These are phyloP conservation scores for Dascillus cervinus DNA, from an alignment of 2,888 invertebrate genomes.

Conservation along the genomic window DNA sequence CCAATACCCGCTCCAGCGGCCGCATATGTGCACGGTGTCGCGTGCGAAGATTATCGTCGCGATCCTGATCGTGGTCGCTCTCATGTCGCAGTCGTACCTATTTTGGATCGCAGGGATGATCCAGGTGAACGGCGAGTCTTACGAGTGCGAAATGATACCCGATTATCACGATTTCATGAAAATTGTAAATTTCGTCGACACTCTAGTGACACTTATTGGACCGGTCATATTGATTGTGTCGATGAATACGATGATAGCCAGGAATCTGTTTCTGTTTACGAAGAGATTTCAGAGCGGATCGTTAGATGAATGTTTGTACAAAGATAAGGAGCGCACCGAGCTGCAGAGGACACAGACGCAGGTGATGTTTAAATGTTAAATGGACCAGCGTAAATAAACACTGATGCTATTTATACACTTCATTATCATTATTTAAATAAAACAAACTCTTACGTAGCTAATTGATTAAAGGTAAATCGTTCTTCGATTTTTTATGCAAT, in stretches of 20 bases:
- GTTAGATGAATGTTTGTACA: slow-evolving; percentile 28
- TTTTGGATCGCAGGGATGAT: slow-evolving; percentile 38
- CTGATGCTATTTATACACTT: too few relatives aligned
- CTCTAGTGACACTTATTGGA: slow-evolving; percentile 52
- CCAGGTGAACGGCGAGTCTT: slow-evolving; percentile 17
- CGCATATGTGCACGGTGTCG: slow-evolving; percentile 53
- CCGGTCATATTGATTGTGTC: slow-evolving; percentile 54
- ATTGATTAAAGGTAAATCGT: too few relatives aligned
- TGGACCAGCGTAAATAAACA: too few relatives aligned
- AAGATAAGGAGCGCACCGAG: slow-evolving; percentile 37
- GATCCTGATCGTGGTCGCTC: slow-evolving; percentile 40
- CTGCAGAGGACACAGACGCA: slow-evolving; percentile 41
- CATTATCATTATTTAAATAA: too few relatives aligned
- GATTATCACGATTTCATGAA: slow-evolving; percentile 47
- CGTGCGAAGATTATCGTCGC: slow-evolving; percentile 50
- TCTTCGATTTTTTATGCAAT: too few relatives aligned
- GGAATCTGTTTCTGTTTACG: slow-evolving; percentile 45
- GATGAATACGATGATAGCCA: slow-evolving; percentile 57
- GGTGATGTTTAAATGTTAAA: too few relatives aligned
- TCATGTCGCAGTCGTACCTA: slow-evolving; percentile 34
- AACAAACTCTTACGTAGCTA: too few relatives aligned
- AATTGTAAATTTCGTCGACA: slow-evolving; percentile 53
- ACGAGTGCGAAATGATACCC: slow-evolving; percentile 45
- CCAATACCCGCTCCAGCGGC: slow-evolving; percentile 52
- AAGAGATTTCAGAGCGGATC: slow-evolving; percentile 38